phyloP scores from a whole-genome alignment of 2,888 invertebrate genomes.

The Bhutanitis thaidina region DNA sequence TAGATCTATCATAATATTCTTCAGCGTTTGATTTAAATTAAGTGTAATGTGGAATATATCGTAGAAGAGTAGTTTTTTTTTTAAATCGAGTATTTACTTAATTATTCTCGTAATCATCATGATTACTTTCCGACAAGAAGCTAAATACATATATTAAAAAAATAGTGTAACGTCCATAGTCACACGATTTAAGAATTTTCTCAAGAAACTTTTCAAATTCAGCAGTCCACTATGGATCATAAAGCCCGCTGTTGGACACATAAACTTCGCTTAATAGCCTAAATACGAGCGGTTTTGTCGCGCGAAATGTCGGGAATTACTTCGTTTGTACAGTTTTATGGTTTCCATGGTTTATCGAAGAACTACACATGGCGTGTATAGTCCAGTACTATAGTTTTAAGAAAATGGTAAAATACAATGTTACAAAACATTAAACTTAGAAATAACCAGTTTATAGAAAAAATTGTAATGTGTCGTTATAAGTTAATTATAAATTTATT shows the following conservation, averaged over 20 bases:
- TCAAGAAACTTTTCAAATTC: constrained; percentile 60
- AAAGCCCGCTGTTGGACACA: constrained; percentile 37
- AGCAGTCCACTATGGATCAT: constrained; percentile 26
- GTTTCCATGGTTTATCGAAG: constrained; percentile 31
- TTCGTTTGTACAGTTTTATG: constrained; percentile 42
- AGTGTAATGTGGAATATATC: too few species aligned
- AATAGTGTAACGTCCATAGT: neutral
- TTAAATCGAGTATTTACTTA: too few species aligned
- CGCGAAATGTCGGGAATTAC: constrained; percentile 35
- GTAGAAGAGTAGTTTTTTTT: too few species aligned
- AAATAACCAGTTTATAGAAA: too few species aligned
- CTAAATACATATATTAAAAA: too few species aligned
- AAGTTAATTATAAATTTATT: too few species aligned
- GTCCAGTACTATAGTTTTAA: neutral
- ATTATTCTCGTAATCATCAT: too few species aligned
- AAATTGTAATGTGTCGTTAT: too few species aligned
- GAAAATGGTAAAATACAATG: neutral
- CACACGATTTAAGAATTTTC: constrained; percentile 11
- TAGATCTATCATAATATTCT: too few species aligned
- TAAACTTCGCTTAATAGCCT: constrained; percentile 44
- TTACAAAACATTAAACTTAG: neutral
- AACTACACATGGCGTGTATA: constrained; percentile 8
- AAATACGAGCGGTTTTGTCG: constrained; percentile 31
- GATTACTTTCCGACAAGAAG: too few species aligned
- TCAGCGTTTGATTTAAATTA: too few species aligned